Conservation (phyloP, 1,140 invertebrate species). For the Drosophila persimilis region DNA sequence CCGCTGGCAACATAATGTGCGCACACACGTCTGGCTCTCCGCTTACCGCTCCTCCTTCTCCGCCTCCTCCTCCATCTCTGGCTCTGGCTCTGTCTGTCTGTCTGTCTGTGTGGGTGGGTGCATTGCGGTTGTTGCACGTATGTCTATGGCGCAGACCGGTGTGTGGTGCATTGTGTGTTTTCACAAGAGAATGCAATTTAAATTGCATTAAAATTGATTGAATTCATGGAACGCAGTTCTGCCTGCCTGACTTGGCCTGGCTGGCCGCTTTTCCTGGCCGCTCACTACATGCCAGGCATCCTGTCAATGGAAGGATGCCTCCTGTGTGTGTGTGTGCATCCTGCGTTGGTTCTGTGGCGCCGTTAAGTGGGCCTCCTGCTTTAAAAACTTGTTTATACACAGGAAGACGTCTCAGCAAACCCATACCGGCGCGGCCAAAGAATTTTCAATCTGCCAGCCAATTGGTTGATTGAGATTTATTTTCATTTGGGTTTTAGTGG, state of each 20-base stretch:
- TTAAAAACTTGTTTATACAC: slow-evolving; percentile 48
- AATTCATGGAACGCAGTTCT: slow-evolving; percentile 66
- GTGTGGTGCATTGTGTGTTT: slow-evolving; percentile 68
- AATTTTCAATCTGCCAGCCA: neutral
- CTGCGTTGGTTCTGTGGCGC: slow-evolving; percentile 27
- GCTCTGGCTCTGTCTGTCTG: neutral
- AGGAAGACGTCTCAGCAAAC: slow-evolving; percentile 24
- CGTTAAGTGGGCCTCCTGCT: slow-evolving; percentile 58
- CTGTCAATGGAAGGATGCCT: slow-evolving; percentile 36
- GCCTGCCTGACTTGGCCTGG: no score
- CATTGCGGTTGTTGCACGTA: slow-evolving; percentile 28
- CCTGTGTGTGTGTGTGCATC: slow-evolving; percentile 2
- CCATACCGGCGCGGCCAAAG: neutral
- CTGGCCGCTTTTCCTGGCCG: slow-evolving; percentile 26
- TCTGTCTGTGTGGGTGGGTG: slow-evolving; percentile 30
- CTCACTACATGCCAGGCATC: slow-evolving; percentile 39
- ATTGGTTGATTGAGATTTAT: no score
- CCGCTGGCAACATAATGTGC: slow-evolving; percentile 58
- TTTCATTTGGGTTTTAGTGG: no score
- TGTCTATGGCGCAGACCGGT: slow-evolving; percentile 41
- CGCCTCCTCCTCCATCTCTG: neutral
- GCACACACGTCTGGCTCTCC: slow-evolving; percentile 26
- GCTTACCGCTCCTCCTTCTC: neutral
- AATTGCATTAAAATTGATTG: slow-evolving; percentile 82
- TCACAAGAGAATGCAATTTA: slow-evolving; percentile 81